Evolutionary conservation across 1,140 invertebrate genomes (phyloP), one percentile per base, ranked within the genome.

Genomic region (Mylabris phalerata): DNA sequence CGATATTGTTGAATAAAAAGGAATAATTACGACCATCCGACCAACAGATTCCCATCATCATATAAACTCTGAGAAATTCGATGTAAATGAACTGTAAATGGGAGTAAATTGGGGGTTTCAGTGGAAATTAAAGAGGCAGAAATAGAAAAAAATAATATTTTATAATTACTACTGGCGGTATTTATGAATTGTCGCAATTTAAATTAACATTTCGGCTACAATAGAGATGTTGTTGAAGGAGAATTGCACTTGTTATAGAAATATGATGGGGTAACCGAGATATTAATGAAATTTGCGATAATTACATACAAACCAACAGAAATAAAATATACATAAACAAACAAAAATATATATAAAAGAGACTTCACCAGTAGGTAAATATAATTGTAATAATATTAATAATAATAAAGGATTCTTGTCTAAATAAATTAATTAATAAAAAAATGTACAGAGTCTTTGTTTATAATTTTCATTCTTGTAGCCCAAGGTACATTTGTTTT

Each of bases 281-380:
- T 67, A 67, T 67, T 66, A 67, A 67, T 64, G 66, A 67, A 67
- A 32, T 32, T 60, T 41, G 41, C 60, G 59, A 60, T 58, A 58
- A 64, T 66, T 66, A 58, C 51, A 32, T 50, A 61, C 27, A 48
- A 61, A 67, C 65, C 65, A 70, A 71, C 68, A 70, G 67, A 70
- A 71, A 71, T 71, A 70, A 71, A 70, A 71, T 70, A 70, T 71
- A 69, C 70, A 71, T 65, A 68, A 71, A 67, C 61, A 62, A 55
- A 55, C 52, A 59, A 59, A 59, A 63, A 67, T 68, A 57, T 65
- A 67, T 57, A 62, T 48, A 64, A 62, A 68, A 69, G 55, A 60
- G 68, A 70, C 61, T 71, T 68, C 67, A 70, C 70, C 70, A 68
- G 68, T 64, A 70, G 65, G 32, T 32, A 32, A 32, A 32, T 32